Percentiles rank a stretch among this genome's conserved stretches.
Evolutionary conservation across 2,113 vertebrate genomes (phyloP).

Genomic region (Phrynosoma blainvillii): DNA sequence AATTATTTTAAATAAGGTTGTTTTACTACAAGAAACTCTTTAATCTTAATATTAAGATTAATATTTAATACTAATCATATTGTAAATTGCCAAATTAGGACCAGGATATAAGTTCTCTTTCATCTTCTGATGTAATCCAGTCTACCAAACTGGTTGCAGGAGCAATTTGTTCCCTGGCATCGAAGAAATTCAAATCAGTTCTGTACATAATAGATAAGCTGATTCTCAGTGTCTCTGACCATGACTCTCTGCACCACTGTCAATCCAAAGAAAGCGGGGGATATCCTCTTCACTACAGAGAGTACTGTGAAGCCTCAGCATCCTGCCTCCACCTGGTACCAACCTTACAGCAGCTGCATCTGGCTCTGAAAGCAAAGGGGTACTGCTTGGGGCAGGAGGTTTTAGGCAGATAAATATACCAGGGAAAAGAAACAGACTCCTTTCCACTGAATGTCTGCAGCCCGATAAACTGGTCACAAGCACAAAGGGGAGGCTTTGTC

Average conservation of each 20-base stretch:
- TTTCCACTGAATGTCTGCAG: not conserved
- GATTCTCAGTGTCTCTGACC: not conserved
- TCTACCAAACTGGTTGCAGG: too few species aligned
- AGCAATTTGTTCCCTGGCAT: too few species aligned
- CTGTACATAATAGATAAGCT: not conserved
- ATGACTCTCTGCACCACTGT: not conserved
- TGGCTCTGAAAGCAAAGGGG: not conserved
- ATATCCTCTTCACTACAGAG: too few species aligned
- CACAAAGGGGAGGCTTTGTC: conserved; percentile 41
- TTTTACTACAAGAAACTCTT: too few species aligned
- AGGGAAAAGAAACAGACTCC: conserved; percentile 6
- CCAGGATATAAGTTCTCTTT: too few species aligned
- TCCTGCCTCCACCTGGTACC: not conserved
- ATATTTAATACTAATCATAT: too few species aligned
- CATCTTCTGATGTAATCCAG: too few species aligned
- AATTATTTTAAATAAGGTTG: too few species aligned
- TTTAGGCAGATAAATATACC: conserved; percentile 2
- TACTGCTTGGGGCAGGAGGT: not conserved
- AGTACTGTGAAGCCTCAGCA: not conserved
- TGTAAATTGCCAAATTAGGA: too few species aligned
- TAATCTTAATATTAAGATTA: too few species aligned
- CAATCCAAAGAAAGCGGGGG: not conserved
- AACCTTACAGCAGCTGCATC: not conserved
- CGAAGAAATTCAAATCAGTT: not conserved
- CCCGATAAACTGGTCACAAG: not conserved